These are phyloP conservation scores for Chironomus tepperi DNA, from an alignment of 1,140 invertebrate genomes.

Conservation along the genomic window DNA sequence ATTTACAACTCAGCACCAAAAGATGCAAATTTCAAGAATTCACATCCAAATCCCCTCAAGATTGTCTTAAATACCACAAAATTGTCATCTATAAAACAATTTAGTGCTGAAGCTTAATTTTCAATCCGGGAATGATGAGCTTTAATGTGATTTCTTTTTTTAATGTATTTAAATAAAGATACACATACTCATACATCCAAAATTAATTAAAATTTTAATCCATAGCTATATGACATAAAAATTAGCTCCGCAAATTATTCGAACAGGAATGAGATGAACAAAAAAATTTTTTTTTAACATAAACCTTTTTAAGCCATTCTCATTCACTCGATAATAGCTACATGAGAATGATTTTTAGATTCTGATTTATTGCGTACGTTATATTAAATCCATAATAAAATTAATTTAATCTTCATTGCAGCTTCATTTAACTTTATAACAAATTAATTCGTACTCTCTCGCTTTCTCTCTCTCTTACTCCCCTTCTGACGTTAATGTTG, in stretches of 20 bases:
- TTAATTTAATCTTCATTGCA: constrained; percentile 9
- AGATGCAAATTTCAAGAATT: too few relatives aligned
- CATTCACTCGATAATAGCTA: constrained; percentile 12
- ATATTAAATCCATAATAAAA: constrained; percentile 15
- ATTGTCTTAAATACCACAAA: neutral
- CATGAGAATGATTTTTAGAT: constrained; percentile 13
- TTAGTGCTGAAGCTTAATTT: neutral
- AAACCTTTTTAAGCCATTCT: constrained; percentile 13
- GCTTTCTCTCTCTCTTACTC: neutral
- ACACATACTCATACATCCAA: neutral
- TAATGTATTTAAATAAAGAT: neutral
- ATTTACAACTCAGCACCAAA: too few relatives aligned
- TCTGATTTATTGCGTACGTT: neutral
- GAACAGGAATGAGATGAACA: neutral
- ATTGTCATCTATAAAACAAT: neutral
- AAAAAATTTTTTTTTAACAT: neutral
- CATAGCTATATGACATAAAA: neutral
- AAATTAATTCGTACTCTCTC: neutral
- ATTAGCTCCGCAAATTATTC: constrained; percentile 7
- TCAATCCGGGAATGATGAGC: neutral
- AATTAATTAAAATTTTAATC: constrained; percentile 11
- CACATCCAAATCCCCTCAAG: too few relatives aligned
- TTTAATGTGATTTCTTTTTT: neutral
- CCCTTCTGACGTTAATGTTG: too few relatives aligned
- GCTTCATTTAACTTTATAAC: constrained; percentile 14